Evolutionary conservation across 2,888 invertebrate species (phyloP).

Genomic region (Brachyptera risi): DNA sequence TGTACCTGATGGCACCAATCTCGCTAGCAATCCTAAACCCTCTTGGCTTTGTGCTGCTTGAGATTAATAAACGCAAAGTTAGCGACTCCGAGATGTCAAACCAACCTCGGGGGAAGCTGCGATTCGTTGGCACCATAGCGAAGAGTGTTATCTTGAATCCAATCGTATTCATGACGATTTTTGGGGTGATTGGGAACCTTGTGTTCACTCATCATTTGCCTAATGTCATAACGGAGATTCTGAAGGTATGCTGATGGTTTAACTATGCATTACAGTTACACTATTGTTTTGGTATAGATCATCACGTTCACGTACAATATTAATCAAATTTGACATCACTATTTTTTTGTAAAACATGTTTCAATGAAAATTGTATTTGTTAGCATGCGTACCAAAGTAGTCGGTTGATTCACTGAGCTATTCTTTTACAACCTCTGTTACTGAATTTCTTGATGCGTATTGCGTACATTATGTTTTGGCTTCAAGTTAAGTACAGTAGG

Average conservation of each 20-base stretch:
- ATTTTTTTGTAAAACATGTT: too few relatives aligned
- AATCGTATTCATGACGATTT: constrained; percentile 85
- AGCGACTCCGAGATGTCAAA: constrained; percentile 7
- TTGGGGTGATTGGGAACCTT: constrained; percentile 83
- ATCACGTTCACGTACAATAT: too few relatives aligned
- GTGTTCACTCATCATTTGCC: constrained; percentile 76
- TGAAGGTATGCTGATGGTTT: constrained; percentile 64
- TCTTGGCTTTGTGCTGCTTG: constrained; percentile 83
- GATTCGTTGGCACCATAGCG: constrained; percentile 40
- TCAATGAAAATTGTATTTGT: too few relatives aligned
- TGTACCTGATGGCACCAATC: constrained; percentile 92
- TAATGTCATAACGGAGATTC: constrained; percentile 64
- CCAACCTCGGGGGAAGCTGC: constrained; percentile 12
- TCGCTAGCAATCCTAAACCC: constrained; percentile 90
- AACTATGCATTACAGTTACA: too few relatives aligned
- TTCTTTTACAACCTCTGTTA: too few relatives aligned
- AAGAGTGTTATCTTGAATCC: constrained; percentile 83
- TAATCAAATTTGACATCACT: too few relatives aligned
- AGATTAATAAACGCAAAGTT: constrained; percentile 61
- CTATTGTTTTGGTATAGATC: too few relatives aligned
- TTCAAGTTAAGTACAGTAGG: too few relatives aligned
- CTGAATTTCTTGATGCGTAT: too few relatives aligned
- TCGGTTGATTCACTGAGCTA: too few relatives aligned
- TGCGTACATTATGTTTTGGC: too few relatives aligned
- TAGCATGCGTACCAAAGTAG: too few relatives aligned